A percentile compares a stretch with the other conserved stretches of the same genome.
Evolutionary conservation across 2,797 vertebrate species (phyloP).

Genomic region (Bufotes viridis): DNA sequence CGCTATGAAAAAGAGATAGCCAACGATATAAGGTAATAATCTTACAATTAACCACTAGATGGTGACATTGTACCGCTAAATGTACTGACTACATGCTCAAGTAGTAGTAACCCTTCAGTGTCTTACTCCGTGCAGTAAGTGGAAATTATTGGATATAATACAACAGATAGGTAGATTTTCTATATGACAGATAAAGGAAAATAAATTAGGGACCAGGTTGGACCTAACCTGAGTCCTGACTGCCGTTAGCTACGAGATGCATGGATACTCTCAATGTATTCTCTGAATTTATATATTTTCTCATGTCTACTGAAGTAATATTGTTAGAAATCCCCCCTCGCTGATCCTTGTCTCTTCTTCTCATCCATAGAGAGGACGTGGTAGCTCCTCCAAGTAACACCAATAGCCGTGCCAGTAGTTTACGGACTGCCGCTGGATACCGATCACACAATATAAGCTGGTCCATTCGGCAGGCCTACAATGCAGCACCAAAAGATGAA

Average conservation of each 20-base stretch:
- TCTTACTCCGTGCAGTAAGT: not conserved
- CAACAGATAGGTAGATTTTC: no score
- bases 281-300: not conserved
- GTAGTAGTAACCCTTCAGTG: no score
- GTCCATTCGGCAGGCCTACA: constrained; percentile 42
- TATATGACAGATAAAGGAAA: no score
- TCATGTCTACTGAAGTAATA: not conserved
- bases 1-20: constrained; percentile 76
- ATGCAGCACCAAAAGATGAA: constrained; percentile 32
- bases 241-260: not conserved
- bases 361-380: constrained; percentile 74
- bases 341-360: not conserved
- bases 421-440: constrained; percentile 80
- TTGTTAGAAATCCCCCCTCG: not conserved
- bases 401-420: constrained; percentile 74
- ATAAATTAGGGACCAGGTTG: not conserved
- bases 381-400: constrained; percentile 76
- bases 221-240: not conserved
- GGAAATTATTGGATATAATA: not conserved
- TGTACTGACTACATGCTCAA: not conserved
- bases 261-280: not conserved
- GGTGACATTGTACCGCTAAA: not conserved
- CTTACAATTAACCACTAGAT: not conserved
- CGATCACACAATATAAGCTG: constrained; percentile 73
- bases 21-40: constrained; percentile 82